phyloP scores from a whole-genome alignment of 2,113 vertebrate species.

The Plestiodon gilberti region DNA sequence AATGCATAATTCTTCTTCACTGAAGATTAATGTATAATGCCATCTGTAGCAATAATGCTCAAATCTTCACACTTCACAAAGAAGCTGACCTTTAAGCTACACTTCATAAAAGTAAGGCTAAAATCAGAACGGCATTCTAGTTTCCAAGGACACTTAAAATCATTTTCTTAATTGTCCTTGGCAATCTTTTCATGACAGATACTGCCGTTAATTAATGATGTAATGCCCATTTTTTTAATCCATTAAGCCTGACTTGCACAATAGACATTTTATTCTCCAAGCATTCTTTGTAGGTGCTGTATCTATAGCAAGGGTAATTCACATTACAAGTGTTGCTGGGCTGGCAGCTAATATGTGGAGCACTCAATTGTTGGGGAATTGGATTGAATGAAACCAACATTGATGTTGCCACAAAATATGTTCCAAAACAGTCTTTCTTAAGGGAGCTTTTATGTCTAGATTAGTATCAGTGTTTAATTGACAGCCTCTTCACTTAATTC shows the following conservation, averaged over 20 bases:
- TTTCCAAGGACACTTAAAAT: constrained; percentile 85
- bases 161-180: constrained; percentile 84
- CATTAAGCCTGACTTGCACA: constrained; percentile 74
- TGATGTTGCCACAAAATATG: constrained; percentile 75
- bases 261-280: constrained; percentile 70
- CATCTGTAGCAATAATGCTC: constrained; percentile 71
- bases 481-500: constrained; percentile 85
- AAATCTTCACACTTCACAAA: constrained; percentile 78
- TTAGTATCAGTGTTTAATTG: constrained; percentile 88
- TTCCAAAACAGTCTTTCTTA: constrained; percentile 76
- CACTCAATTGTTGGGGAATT: constrained; percentile 80
- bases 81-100: constrained; percentile 81
- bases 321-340: constrained; percentile 73
- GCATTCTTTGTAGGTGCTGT: constrained; percentile 72
- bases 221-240: constrained; percentile 68
- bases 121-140: constrained; percentile 77
- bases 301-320: constrained; percentile 71
- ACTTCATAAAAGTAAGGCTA: constrained; percentile 79
- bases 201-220: constrained; percentile 80
- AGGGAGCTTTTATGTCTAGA: constrained; percentile 82
- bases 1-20: constrained; percentile 48
- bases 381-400: constrained; percentile 79
- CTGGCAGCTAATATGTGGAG: constrained; percentile 78
- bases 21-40: constrained; percentile 69
- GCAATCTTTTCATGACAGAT: constrained; percentile 80